Percentiles rank a stretch among this genome's conserved stretches.
These are phyloP conservation scores for Microcaecilia unicolor DNA, from an alignment of 2,797 vertebrate species.

Conservation along the genomic window DNA sequence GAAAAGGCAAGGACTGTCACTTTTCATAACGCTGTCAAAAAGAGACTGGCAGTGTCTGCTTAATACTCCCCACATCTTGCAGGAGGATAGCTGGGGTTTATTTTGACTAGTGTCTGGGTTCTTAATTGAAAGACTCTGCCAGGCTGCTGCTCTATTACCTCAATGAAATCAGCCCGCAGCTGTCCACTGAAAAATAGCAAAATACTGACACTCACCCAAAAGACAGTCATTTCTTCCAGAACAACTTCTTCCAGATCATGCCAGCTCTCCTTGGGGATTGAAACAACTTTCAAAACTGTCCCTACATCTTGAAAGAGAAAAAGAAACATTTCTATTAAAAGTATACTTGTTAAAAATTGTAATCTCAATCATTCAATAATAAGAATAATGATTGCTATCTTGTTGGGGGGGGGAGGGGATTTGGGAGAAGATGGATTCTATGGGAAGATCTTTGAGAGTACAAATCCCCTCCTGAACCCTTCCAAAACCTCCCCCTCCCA, in stretches of 20 bases:
- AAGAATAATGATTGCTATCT: no score
- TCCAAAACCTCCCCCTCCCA: no score
- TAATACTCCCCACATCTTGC: slow-evolving; percentile 30
- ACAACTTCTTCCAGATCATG: slow-evolving; percentile 95
- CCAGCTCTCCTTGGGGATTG: slow-evolving; percentile 93
- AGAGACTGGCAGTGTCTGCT: slow-evolving; percentile 15
- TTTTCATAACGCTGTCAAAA: slow-evolving; percentile 21
- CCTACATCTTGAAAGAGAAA: slow-evolving; percentile 70
- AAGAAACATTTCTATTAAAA: background rate
- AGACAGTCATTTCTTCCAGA: slow-evolving; percentile 94
- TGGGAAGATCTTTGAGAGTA: no score
- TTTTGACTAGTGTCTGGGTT: slow-evolving; percentile 49
- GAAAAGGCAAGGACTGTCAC: slow-evolving; percentile 10
- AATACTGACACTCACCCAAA: slow-evolving; percentile 67
- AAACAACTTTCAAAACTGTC: slow-evolving; percentile 92
- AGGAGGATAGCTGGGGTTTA: slow-evolving; percentile 39
- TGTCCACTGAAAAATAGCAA: slow-evolving; percentile 30
- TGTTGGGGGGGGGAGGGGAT: no score
- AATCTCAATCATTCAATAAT: no score
- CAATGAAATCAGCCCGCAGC: slow-evolving; percentile 25
- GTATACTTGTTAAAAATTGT: no score
- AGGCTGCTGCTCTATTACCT: slow-evolving; percentile 19
- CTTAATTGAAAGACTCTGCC: slow-evolving; percentile 42
- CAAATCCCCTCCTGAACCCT: no score
- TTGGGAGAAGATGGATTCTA: no score